phyloP scores from a whole-genome alignment of 2,888 invertebrate species.

The Eudemis profundana region DNA sequence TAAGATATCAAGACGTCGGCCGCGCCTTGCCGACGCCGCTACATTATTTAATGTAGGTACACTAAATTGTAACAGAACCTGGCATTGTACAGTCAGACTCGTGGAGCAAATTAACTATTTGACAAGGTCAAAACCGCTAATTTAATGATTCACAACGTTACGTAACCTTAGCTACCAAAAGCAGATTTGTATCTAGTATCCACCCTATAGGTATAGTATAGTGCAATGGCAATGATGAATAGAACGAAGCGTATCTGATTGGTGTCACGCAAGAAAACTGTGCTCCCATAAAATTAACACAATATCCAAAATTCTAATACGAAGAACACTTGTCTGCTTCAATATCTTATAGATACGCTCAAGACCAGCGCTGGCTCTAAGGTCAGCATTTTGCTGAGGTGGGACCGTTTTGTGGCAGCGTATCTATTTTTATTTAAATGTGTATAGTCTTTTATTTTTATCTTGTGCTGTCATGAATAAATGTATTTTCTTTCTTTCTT shows the following conservation, averaged over 20 bases:
- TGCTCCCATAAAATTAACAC: background rate
- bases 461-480: no score
- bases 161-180: conserved; percentile 27
- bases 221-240: conserved; percentile 4
- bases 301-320: conserved; percentile 1
- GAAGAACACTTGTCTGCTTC: no score
- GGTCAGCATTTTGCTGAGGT: no score
- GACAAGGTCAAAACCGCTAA: conserved; percentile 32
- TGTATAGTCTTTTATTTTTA: no score
- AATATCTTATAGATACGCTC: no score
- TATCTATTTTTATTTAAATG: no score
- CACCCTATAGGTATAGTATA: background rate
- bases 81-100: conserved; percentile 7
- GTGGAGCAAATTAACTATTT: conserved; percentile 26
- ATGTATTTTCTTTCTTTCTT: no score
- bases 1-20: conserved; percentile 67
- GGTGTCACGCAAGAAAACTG: conserved; percentile 20
- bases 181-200: conserved; percentile 3
- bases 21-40: conserved; percentile 56
- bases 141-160: conserved; percentile 29
- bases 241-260: conserved; percentile 14
- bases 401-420: no score
- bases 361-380: no score
- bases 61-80: conserved; percentile 18
- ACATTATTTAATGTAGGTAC: conserved; percentile 34